phyloP scores from a whole-genome alignment of 1,140 invertebrate genomes.

The Yoshiicerus persimilis region DNA sequence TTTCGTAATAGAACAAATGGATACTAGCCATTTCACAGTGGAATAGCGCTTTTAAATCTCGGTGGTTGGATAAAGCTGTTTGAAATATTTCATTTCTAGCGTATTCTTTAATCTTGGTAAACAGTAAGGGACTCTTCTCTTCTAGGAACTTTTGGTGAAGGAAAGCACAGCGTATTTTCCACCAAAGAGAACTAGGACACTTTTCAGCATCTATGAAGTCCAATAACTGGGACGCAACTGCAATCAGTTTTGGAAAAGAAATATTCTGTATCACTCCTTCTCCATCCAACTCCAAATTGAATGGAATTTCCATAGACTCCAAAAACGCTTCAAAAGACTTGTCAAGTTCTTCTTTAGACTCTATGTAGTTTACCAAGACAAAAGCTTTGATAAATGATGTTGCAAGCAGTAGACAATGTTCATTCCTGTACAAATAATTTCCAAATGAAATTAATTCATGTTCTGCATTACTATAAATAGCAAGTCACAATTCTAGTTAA shows the following conservation, averaged over 20 bases:
- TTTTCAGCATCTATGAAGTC: not conserved
- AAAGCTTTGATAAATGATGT: not conserved
- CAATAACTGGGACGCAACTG: not conserved
- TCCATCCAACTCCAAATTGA: not conserved
- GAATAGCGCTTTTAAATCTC: constrained; percentile 54
- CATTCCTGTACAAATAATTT: not conserved
- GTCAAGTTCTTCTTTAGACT: not conserved
- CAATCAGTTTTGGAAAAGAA: not conserved
- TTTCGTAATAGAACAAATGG: constrained; percentile 72
- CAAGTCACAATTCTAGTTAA: not conserved
- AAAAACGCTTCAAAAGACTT: not conserved
- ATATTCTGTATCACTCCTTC: not conserved
- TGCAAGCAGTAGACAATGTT: not conserved
- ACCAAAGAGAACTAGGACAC: not conserved
- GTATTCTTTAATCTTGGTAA: not conserved
- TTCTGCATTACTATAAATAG: too few relatives aligned
- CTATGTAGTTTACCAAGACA: not conserved
- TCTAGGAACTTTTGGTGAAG: constrained; percentile 22
- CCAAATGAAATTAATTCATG: not conserved
- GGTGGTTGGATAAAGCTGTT: not conserved
- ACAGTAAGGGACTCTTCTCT: not conserved
- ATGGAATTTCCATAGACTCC: not conserved
- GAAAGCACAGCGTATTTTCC: constrained; percentile 5
- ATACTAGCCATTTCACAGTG: constrained; percentile 74
- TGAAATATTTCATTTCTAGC: not conserved